Conservation (phyloP, 2,888 invertebrate species). For the Cotesia congregata region DNA sequence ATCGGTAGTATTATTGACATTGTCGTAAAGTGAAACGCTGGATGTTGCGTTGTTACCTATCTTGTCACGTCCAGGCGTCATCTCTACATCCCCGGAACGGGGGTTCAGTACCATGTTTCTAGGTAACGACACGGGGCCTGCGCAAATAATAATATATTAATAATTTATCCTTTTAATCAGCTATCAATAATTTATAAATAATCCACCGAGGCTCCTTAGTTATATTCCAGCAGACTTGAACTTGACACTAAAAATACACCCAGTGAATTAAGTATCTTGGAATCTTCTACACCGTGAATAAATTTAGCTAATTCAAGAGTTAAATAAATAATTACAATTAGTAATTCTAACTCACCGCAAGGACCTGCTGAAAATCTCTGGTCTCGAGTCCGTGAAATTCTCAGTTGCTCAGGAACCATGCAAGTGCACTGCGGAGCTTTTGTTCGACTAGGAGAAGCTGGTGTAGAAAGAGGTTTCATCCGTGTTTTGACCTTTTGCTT, state of each 20-base stretch:
- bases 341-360: slow-evolving; percentile 16
- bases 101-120: slow-evolving; percentile 73
- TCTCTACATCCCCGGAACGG: slow-evolving; percentile 79
- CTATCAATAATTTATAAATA: neutral
- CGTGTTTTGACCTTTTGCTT: slow-evolving; percentile 90
- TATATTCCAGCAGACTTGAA: neutral
- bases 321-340: too few relatives aligned
- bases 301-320: too few relatives aligned
- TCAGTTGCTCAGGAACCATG: slow-evolving; percentile 93
- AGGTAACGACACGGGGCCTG: slow-evolving; percentile 88
- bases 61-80: slow-evolving; percentile 74
- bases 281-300: too few relatives aligned
- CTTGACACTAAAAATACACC: neutral
- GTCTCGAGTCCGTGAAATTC: slow-evolving; percentile 84
- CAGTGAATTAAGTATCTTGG: too few relatives aligned
- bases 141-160: slow-evolving; percentile 6
- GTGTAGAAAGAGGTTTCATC: slow-evolving; percentile 92
- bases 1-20: slow-evolving; percentile 73
- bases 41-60: slow-evolving; percentile 86
- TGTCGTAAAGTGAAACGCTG: slow-evolving; percentile 89
- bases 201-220: neutral
- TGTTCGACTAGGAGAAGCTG: slow-evolving; percentile 90
- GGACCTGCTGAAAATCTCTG: slow-evolving; percentile 74
- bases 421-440: slow-evolving; percentile 95
- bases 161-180: neutral